Base-by-base conservation (phyloP, 2,113 vertebrate species). In the Ranitomeya variabilis region DNA sequence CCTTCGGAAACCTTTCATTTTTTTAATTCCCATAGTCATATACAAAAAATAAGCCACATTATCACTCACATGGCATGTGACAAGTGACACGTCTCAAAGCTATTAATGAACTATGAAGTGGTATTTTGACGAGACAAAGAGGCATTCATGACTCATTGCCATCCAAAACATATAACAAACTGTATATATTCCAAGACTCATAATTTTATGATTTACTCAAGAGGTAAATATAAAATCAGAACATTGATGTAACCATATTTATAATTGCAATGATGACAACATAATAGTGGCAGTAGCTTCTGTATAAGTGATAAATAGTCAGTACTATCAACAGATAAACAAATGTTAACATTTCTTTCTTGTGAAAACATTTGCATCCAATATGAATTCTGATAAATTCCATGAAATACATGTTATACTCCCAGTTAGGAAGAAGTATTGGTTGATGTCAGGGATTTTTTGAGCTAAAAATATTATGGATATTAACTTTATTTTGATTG, bases 111-210 rank as follows among this genome's bases (percentile, higher is more conserved):
- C 2, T 37, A 7, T 82, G 15, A 64, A 64, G 55, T 16, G 23
- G 15, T 59, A 15, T 59, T 59, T 59, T 80, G 21, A 80, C 31
- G 54, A 60, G 54, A 80, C n/a, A 80, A 80, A 77, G 21, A 31
- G 21, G 3, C 13, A 55, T 69, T 84, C 13, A 84, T 71, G 14
- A 84, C n/a, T 84, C 64, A 84, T 52, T 26, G 69, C 51, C n/a
- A 55, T 45, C 0, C 54, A 55, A 69, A 83, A 66, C 60, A 83
- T 51, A 59, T 37, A 45, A 51, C 19, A 52, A 62, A 67, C 26
- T 31, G 26, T 52, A 62, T 21, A 66, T 52, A 37, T 82, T 60
- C 23, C 55, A 84, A 55, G 21, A 55, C n/a, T 84, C 82, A 84
- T 18, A 7, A 55, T 69, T 7, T 69, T 23, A 23, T 52, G 45